A percentile compares a stretch with the other conserved stretches of the same genome.
phyloP scores from a whole-genome alignment of 2,888 invertebrate species.

The Torymus texanus region DNA sequence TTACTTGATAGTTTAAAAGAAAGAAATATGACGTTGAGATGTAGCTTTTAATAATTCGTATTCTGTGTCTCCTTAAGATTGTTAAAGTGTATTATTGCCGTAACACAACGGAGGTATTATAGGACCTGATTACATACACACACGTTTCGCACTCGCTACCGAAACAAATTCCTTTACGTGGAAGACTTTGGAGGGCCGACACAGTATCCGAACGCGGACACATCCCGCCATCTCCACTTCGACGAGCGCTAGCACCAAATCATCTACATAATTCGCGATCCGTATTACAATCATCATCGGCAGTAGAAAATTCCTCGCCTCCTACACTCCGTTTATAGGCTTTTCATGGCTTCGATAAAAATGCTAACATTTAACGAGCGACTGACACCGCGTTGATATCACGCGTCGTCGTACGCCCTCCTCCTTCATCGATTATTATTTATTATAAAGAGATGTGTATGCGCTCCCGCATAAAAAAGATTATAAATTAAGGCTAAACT shows the following conservation, averaged over 20 bases:
- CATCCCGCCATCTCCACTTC: not conserved
- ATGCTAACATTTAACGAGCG: conserved; percentile 52
- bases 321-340: conserved; percentile 50
- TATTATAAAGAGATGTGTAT: conserved; percentile 40
- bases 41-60: conserved; percentile 41
- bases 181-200: conserved; percentile 51
- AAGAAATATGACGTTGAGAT: conserved; percentile 15
- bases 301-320: conserved; percentile 43
- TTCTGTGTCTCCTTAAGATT: conserved; percentile 47
- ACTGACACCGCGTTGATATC: conserved; percentile 25
- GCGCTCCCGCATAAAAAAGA: conserved; percentile 42
- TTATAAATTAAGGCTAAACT: conserved; percentile 55
- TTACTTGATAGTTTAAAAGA: conserved; percentile 43
- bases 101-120: conserved; percentile 51
- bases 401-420: not conserved
- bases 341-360: conserved; percentile 55
- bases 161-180: conserved; percentile 44
- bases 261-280: conserved; percentile 23
- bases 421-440: conserved; percentile 41
- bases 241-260: conserved; percentile 55
- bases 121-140: conserved; percentile 49
- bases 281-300: conserved; percentile 26
- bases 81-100: conserved; percentile 55
- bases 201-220: conserved; percentile 15
- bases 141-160: conserved; percentile 32